phyloP scores from a whole-genome alignment of 1,140 invertebrate genomes.

The Caenorhabditis inopinata region DNA sequence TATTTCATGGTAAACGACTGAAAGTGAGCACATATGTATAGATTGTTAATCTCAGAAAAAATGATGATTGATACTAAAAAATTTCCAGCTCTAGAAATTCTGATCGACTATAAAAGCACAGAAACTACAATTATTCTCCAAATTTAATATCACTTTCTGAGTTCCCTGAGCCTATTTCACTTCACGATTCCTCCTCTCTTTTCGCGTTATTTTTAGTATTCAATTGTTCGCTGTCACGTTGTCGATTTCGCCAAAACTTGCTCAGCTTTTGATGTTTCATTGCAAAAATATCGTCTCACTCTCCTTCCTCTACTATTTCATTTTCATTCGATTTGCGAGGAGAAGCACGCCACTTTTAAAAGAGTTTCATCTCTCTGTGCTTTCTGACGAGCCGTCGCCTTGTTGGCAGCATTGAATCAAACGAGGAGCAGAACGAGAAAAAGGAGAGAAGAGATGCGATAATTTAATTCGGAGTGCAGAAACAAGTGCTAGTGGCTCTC shows the following conservation, averaged over 20 bases:
- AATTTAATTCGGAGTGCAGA: slow-evolving; percentile 23
- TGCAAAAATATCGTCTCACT: not conserved
- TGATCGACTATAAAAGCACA: no score
- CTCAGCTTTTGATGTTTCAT: slow-evolving; percentile 29
- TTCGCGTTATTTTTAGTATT: not conserved
- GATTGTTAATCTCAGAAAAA: no score
- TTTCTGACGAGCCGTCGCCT: not conserved
- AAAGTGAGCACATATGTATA: no score
- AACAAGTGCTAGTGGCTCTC: slow-evolving; percentile 22
- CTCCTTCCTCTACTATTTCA: not conserved
- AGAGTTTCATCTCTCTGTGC: not conserved
- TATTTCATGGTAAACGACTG: no score
- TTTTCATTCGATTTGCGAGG: slow-evolving; percentile 14
- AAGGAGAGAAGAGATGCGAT: slow-evolving; percentile 13
- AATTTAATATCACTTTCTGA: not conserved
- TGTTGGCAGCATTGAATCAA: slow-evolving; percentile 27
- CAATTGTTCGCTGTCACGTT: not conserved
- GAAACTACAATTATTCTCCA: no score
- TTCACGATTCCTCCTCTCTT: not conserved
- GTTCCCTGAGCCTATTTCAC: not conserved
- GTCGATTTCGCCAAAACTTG: not conserved
- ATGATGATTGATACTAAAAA: no score
- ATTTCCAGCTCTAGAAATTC: no score
- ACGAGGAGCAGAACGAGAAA: not conserved
- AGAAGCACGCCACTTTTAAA: slow-evolving; percentile 1